A percentile compares a stretch with the other conserved stretches of the same genome.
Evolutionary conservation across 2,888 invertebrate genomes (phyloP).

Genomic region (Lapara coniferarum): DNA sequence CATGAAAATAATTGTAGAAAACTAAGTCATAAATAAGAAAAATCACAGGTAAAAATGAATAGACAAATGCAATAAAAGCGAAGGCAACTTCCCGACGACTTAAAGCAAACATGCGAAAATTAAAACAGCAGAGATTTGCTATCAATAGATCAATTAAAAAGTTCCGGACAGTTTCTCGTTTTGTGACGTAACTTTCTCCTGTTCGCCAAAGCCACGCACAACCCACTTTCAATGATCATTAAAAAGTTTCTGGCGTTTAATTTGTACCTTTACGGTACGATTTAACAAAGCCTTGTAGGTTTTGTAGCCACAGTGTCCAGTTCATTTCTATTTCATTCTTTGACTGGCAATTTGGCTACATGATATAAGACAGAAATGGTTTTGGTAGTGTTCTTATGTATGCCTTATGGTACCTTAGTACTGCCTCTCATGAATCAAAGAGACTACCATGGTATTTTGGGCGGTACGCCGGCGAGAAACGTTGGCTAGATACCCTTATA

Average conservation of each 20-base stretch:
- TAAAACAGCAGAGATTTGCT: constrained; percentile 23
- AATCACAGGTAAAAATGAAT: neutral
- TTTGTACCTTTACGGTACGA: constrained; percentile 19
- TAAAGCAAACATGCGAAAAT: constrained; percentile 21
- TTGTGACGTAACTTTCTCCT: constrained; percentile 25
- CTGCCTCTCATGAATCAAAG: too few species aligned
- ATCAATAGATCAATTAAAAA: constrained; percentile 34
- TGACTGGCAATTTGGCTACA: too few species aligned
- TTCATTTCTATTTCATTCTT: too few species aligned
- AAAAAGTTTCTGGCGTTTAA: constrained; percentile 32
- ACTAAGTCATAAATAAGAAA: too few species aligned
- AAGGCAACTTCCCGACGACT: constrained; percentile 18
- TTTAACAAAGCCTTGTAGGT: neutral
- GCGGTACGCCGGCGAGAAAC: too few species aligned
- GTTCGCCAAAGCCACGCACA: constrained; percentile 25
- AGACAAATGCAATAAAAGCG: constrained; percentile 7
- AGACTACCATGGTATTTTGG: too few species aligned
- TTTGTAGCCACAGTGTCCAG: too few species aligned
- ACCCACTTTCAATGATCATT: constrained; percentile 29
- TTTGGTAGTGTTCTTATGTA: too few species aligned
- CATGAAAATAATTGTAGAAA: too few species aligned
- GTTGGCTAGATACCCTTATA: too few species aligned
- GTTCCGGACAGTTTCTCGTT: constrained; percentile 28
- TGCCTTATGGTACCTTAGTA: too few species aligned
- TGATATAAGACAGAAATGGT: too few species aligned